A percentile compares a stretch with the other conserved stretches of the same genome.
Evolutionary conservation across 2,888 invertebrate species (phyloP).

Genomic region (Petrophora chlorosata): DNA sequence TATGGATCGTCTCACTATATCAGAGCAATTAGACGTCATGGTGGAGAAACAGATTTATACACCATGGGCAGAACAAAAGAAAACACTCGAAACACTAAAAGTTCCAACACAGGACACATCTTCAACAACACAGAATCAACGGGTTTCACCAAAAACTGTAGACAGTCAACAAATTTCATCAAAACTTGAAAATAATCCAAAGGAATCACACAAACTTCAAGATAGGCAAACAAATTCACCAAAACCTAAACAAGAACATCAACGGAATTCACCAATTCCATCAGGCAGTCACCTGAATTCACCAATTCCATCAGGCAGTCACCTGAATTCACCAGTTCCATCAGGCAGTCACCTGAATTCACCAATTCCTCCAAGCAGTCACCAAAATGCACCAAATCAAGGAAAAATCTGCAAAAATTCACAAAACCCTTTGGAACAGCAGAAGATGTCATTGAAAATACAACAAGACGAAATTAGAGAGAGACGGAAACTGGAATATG

Average conservation of each 20-base stretch:
- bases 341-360: background rate
- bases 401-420: background rate
- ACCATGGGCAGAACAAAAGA: conserved; percentile 29
- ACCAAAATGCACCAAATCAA: background rate
- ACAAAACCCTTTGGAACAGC: too few relatives aligned
- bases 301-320: too few relatives aligned
- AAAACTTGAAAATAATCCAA: background rate
- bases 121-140: background rate
- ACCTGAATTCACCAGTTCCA: background rate
- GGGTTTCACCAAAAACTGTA: background rate
- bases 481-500: background rate
- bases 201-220: background rate
- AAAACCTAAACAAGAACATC: background rate
- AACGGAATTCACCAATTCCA: too few relatives aligned
- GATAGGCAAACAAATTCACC: background rate
- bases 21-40: conserved; percentile 85
- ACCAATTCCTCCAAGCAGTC: background rate
- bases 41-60: conserved; percentile 64
- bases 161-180: background rate
- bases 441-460: too few relatives aligned
- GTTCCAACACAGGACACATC: background rate
- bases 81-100: background rate
- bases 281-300: too few relatives aligned
- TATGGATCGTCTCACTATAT: conserved; percentile 79
- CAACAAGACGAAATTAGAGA: too few relatives aligned